phyloP scores from a whole-genome alignment of 2,113 vertebrate species.

The Pseudopipra pipra region DNA sequence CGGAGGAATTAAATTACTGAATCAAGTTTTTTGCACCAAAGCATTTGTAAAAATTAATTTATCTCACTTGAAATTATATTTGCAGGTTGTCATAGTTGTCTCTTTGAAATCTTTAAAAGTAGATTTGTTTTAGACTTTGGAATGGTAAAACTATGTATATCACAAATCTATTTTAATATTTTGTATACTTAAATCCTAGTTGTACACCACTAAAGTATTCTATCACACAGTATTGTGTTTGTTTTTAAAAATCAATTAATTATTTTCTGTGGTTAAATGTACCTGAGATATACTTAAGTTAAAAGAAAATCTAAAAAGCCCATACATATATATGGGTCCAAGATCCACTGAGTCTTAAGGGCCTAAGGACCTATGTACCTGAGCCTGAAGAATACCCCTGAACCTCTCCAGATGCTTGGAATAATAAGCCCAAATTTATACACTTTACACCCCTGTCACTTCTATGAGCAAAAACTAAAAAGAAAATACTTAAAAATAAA shows the following conservation, averaged over 20 bases:
- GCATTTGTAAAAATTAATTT: neutral
- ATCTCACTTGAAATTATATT: neutral
- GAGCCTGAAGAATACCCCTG: neutral
- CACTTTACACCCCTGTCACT: neutral
- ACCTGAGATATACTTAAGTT: neutral
- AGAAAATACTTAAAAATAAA: neutral
- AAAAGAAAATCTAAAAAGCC: neutral
- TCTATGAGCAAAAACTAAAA: neutral
- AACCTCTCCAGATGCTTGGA: neutral
- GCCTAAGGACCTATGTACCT: neutral
- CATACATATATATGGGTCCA: rapidly evolving
- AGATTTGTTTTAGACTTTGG: neutral
- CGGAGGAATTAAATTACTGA: neutral
- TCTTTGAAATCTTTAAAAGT: neutral
- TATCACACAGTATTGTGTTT: neutral
- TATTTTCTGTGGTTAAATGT: neutral
- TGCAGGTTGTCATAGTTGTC: neutral
- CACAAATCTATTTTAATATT: neutral
- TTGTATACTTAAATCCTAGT: neutral
- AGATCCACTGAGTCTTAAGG: neutral
- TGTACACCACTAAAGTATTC: neutral
- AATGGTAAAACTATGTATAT: neutral
- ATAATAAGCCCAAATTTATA: neutral
- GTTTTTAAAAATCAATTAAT: neutral
- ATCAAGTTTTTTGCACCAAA: neutral